These are phyloP conservation scores for Sussaba pulchella DNA, from an alignment of 2,888 invertebrate genomes.

Conservation along the genomic window DNA sequence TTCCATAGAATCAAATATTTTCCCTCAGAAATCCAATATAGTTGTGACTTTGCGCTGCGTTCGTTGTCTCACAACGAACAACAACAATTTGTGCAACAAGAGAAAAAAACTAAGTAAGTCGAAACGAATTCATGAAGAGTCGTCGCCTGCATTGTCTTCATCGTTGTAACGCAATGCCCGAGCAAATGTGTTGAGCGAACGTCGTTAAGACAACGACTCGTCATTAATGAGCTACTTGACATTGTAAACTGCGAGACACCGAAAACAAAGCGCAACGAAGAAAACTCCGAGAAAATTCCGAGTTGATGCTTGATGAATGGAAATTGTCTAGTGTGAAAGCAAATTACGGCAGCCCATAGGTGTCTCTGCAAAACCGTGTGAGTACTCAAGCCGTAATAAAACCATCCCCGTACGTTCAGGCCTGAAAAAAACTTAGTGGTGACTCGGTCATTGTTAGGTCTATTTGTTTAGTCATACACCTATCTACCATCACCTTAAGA, in stretches of 20 bases:
- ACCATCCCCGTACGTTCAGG: too few relatives aligned
- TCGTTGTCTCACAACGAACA: constrained; percentile 5
- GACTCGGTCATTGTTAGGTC: too few relatives aligned
- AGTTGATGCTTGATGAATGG: constrained; percentile 37
- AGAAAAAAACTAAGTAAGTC: background rate
- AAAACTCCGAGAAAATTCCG: constrained; percentile 30
- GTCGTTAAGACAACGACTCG: constrained; percentile 30
- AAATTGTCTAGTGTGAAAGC: constrained; percentile 21
- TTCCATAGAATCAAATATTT: constrained; percentile 9
- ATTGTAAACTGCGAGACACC: constrained; percentile 37
- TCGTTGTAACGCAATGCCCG: constrained; percentile 28
- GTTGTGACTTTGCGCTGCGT: constrained; percentile 3
- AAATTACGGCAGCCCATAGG: constrained; percentile 16
- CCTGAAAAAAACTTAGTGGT: too few relatives aligned
- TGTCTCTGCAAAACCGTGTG: background rate
- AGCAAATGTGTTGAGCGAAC: background rate
- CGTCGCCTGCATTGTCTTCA: constrained; percentile 22
- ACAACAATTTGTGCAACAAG: too few relatives aligned
- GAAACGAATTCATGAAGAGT: background rate
- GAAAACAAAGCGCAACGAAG: constrained; percentile 14
- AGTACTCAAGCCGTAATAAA: too few relatives aligned
- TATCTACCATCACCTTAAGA: too few relatives aligned
- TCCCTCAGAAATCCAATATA: constrained; percentile 13
- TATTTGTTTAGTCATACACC: too few relatives aligned
- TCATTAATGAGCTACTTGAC: constrained; percentile 25